Base-by-base conservation (phyloP, 2,797 vertebrate genomes). In the Propithecus perrieri region DNA sequence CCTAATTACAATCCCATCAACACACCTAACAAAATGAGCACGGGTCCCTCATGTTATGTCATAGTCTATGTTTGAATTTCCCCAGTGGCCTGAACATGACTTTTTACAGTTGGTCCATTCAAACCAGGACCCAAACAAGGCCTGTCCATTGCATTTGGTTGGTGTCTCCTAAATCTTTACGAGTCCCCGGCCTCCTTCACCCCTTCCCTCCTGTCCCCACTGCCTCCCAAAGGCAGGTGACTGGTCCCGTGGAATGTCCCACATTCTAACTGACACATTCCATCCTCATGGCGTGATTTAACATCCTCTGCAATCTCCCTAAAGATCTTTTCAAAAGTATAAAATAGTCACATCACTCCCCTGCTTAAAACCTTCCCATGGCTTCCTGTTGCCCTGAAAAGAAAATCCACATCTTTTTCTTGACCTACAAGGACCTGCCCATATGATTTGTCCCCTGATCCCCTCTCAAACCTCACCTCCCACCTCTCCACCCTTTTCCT, bases 1-100 rank as follows among this genome's bases (percentile, higher is more conserved):
- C 67, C 85, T 95, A 89, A 97, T 92, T 96, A 72, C 35, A 92
- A 75, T 78, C 5, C 14, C 53, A 41, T 92, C 69, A 94, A 67
- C 75, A 71, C 33, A 41, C 57, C 75, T 91, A 69, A 95, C 75
- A 76, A 89, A 92, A 89, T 75, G 84, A 93, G 93, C 55, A 15
- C 59, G 38, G 30, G 18, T 90, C 65, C 81, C 35, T n/a, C 38
- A 72, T 46, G 38, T 63, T 89, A 72, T 13, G 33, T 67, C 76
- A 91, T 9, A 28, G 35, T 72, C 63, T 80, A 43, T 63, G 24
- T 85, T 53, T 53, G 72, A 8, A 83, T 89, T 92, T 78, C 74
- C 53, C 63, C 63, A 22, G 11, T 43, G 53, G 41, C 59, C 65
- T 85, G 35, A 26, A 59, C 59, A 75, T 5, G 9, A 50, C 67